phyloP scores from a whole-genome alignment of 2,888 invertebrate species.

The Acanthosoma haemorrhoidale region DNA sequence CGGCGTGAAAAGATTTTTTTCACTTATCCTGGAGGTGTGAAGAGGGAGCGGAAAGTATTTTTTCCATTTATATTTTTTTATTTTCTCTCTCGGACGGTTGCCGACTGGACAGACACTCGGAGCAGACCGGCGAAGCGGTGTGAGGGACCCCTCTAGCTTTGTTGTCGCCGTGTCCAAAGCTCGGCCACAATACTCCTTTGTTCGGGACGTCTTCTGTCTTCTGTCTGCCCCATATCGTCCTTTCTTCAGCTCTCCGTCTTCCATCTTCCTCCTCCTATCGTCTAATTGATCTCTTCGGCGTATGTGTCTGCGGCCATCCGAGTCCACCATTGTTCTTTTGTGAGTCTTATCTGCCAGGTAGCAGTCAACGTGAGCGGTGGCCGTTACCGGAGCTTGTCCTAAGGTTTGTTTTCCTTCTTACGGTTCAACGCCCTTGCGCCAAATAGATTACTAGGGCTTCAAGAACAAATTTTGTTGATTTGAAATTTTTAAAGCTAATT shows the following conservation, averaged over 20 bases:
- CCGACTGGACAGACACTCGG: too few species aligned
- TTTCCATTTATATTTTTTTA: too few species aligned
- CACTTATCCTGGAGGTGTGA: background rate
- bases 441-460: too few species aligned
- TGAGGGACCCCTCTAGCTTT: slow-evolving; percentile 3
- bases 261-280: background rate
- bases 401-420: too few species aligned
- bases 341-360: background rate
- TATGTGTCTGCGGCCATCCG: background rate
- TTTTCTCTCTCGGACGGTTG: too few species aligned
- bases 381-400: background rate
- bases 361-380: background rate
- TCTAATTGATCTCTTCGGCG: background rate
- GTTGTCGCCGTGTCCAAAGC: background rate
- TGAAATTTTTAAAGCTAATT: too few species aligned
- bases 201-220: background rate
- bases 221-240: background rate
- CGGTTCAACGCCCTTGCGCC: too few species aligned
- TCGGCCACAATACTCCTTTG: background rate
- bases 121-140: too few species aligned
- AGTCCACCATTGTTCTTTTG: background rate
- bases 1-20: background rate
- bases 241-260: background rate
- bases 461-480: too few species aligned
- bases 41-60: too few species aligned